Evolutionary conservation across 1,140 invertebrate genomes (phyloP).

Genomic region (Neuroterus valhalla): DNA sequence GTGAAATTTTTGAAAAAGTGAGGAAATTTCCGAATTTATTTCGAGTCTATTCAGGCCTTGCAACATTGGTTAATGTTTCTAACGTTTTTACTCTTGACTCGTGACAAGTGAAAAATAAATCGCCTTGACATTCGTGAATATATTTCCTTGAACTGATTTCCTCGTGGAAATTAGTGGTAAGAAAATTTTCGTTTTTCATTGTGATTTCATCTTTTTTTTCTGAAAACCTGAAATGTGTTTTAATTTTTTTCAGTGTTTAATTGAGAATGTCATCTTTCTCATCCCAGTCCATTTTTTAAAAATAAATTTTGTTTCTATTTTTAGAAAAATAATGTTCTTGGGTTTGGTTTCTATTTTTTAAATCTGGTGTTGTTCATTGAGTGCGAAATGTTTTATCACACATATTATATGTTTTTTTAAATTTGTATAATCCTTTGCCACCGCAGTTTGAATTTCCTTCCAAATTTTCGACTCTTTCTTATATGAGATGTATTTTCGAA

Average conservation of each 20-base stretch:
- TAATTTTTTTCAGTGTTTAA: neutral
- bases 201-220: slow-evolving; percentile 16
- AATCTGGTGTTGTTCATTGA: neutral
- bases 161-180: slow-evolving; percentile 16
- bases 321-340: slow-evolving; percentile 1
- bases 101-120: slow-evolving; percentile 49
- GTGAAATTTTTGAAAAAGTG: too few relatives aligned
- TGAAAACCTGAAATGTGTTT: slow-evolving; percentile 29
- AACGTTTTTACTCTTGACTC: neutral
- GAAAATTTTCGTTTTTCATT: slow-evolving; percentile 1
- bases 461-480: too few relatives aligned
- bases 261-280: slow-evolving; percentile 1
- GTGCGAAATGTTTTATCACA: neutral
- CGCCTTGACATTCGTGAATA: slow-evolving; percentile 47
- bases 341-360: neutral
- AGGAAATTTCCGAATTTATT: neutral
- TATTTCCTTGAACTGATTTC: slow-evolving; percentile 46
- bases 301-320: slow-evolving; percentile 28
- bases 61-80: neutral
- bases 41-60: neutral
- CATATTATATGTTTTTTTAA: neutral
- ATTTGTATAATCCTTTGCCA: neutral
- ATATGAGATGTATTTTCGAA: neutral
- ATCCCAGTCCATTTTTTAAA: slow-evolving; percentile 13
- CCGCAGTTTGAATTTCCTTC: too few relatives aligned